These are phyloP conservation scores for Callosobruchus maculatus DNA, from an alignment of 2,888 invertebrate genomes.

Conservation along the genomic window DNA sequence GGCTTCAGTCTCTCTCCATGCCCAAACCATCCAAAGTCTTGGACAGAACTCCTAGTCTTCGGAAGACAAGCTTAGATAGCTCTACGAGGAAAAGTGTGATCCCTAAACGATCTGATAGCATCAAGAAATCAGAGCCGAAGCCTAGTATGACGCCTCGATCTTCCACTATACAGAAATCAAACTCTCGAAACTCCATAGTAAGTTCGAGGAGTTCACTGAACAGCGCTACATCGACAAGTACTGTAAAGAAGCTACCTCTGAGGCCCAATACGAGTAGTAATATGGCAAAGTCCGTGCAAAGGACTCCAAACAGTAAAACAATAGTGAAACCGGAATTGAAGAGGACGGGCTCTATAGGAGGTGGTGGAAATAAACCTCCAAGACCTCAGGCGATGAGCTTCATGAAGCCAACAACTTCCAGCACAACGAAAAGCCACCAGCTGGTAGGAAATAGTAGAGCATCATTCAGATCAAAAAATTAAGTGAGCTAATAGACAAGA, in stretches of 20 bases:
- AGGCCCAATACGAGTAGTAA: conserved; percentile 37
- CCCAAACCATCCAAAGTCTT: conserved; percentile 19
- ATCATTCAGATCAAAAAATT: conserved; percentile 28
- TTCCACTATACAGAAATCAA: conserved; percentile 66
- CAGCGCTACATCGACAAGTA: conserved; percentile 74
- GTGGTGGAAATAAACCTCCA: conserved; percentile 39
- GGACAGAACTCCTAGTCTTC: conserved; percentile 34
- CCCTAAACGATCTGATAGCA: conserved; percentile 44
- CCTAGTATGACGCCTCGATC: conserved; percentile 21
- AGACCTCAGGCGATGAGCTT: conserved; percentile 54
- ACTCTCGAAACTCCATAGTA: conserved; percentile 73
- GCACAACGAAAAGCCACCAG: conserved; percentile 60
- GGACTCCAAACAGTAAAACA: conserved; percentile 28
- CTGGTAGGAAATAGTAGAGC: conserved; percentile 8
- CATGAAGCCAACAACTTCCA: conserved; percentile 85
- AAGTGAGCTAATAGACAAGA: background rate
- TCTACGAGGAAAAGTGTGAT: conserved; percentile 40
- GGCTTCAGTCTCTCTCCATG: conserved; percentile 26
- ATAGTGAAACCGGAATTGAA: conserved; percentile 12
- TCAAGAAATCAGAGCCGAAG: conserved; percentile 45
- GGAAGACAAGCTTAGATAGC: conserved; percentile 30
- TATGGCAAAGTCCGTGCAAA: conserved; percentile 17
- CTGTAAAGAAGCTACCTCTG: conserved; percentile 66
- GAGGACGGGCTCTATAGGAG: conserved; percentile 19
- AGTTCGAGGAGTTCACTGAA: conserved; percentile 82